Evolutionary conservation across 2,113 vertebrate species (phyloP).

Genomic region (Halichoeres trimaculatus): DNA sequence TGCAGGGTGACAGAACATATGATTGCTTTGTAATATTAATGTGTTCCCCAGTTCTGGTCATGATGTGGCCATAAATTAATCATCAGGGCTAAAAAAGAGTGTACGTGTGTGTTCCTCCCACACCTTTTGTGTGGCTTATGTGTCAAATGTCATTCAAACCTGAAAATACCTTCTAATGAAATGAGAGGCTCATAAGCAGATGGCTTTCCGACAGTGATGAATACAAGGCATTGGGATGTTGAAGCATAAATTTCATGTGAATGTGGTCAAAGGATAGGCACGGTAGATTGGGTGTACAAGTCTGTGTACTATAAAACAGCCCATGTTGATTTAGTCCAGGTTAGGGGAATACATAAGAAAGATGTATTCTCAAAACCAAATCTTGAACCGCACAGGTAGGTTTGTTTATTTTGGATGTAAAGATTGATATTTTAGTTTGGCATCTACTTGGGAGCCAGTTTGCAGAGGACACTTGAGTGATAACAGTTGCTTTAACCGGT

Average conservation of each 20-base stretch:
- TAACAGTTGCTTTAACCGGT: too few relatives aligned
- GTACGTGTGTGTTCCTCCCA: not conserved
- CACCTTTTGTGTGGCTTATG: not conserved
- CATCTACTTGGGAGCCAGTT: too few relatives aligned
- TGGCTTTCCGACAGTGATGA: slow-evolving; percentile 1
- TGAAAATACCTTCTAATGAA: slow-evolving; percentile 5
- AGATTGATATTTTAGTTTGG: too few relatives aligned
- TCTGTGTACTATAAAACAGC: too few relatives aligned
- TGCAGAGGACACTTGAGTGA: too few relatives aligned
- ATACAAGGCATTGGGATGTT: not conserved
- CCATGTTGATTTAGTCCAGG: too few relatives aligned
- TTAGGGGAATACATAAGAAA: too few relatives aligned
- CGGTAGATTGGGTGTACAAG: not conserved
- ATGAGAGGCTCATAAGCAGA: not conserved
- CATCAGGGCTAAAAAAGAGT: slow-evolving; percentile 16
- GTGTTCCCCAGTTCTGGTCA: slow-evolving; percentile 25
- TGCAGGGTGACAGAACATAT: slow-evolving; percentile 17
- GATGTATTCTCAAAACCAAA: too few relatives aligned
- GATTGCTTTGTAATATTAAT: slow-evolving; percentile 57
- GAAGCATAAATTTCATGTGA: not conserved
- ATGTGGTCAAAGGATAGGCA: not conserved
- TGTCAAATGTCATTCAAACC: not conserved
- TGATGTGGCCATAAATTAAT: slow-evolving; percentile 53
- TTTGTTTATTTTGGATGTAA: too few relatives aligned
- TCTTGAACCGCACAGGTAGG: too few relatives aligned